Base-by-base conservation (phyloP, 2,797 vertebrate genomes). In the Leptoclinus maculatus region DNA sequence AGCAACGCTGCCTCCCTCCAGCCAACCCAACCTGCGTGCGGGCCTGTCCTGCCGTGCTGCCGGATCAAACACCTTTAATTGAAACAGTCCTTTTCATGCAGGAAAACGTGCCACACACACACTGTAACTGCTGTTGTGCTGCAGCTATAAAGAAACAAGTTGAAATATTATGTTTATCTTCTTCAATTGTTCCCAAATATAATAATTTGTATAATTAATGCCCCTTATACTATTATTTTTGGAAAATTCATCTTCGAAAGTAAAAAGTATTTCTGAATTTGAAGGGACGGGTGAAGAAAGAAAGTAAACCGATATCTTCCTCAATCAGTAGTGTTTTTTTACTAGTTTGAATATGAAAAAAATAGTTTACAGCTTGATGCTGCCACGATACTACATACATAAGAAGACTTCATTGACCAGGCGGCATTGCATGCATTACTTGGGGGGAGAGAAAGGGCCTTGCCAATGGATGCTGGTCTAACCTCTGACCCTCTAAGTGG, bases 401-500 rank as follows among this genome's bases (percentile, higher is more conserved):
- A 70, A 72, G 47, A 78, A 58, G 21, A 65, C 62, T 60, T 45
- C 38, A 69, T 25, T 84, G 88, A 83, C 62, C 73, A 0, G 0
- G 2, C 21, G 21, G 65, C 62, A 74, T 83, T n/a, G n/a, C n/a
- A n/a, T n/a, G n/a, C n/a, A n/a, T n/a, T 74, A 81, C 68, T 82
- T 63, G 41, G 11, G 39, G 49, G 47, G 66, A 39, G 76, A 13
- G 41, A 29, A 58, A 38, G 75, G 64, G 78, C 47, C 76, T 76
- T 69, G 66, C 86, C 64, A 85, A 88, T 87, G 66, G 87, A 63
- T 88, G 83, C 84, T 69, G 77, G 78, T 87, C 78, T 90, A 71
- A 92, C 93, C 89, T 93, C 56, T 88, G 88, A 93, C 87, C 89
- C 77, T 64, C 71, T 93, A 94, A 94, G 88, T 91, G 94, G 91